Percentiles rank a stretch among this genome's conserved stretches.
These are phyloP conservation scores for Papilio elwesi DNA, from an alignment of 2,888 invertebrate species.

Conservation along the genomic window DNA sequence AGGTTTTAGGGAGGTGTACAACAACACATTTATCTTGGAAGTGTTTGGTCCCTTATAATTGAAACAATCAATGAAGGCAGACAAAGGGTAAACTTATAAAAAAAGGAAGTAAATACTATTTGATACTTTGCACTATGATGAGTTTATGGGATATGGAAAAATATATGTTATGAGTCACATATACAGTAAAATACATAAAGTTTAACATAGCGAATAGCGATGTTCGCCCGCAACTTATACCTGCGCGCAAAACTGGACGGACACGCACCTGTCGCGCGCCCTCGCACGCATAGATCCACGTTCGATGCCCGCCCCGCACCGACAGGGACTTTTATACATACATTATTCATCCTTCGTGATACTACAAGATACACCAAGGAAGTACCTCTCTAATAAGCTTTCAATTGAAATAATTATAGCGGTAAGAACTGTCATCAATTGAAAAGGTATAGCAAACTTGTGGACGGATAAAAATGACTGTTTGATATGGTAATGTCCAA, in stretches of 20 bases:
- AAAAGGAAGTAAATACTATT: no score
- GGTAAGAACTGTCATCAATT: background rate
- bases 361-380: conserved; percentile 16
- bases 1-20: no score
- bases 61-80: no score
- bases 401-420: background rate
- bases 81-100: no score
- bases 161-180: no score
- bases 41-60: no score
- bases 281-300: conserved; percentile 13
- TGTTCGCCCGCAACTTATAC: conserved; percentile 4
- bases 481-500: conserved; percentile 5
- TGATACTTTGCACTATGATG: no score
- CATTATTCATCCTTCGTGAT: conserved; percentile 26
- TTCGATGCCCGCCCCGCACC: conserved; percentile 38
- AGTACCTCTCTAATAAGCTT: background rate
- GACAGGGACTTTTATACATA: conserved; percentile 9
- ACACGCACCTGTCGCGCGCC: conserved; percentile 35
- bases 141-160: no score
- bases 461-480: background rate
- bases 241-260: conserved; percentile 35
- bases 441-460: background rate
- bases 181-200: background rate
- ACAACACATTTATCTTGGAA: no score
- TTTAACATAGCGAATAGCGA: background rate